Percentiles rank a stretch among this genome's conserved stretches.
These are phyloP conservation scores for Ceratosolen solmsi DNA, from an alignment of 1,140 invertebrate genomes.

Conservation along the genomic window DNA sequence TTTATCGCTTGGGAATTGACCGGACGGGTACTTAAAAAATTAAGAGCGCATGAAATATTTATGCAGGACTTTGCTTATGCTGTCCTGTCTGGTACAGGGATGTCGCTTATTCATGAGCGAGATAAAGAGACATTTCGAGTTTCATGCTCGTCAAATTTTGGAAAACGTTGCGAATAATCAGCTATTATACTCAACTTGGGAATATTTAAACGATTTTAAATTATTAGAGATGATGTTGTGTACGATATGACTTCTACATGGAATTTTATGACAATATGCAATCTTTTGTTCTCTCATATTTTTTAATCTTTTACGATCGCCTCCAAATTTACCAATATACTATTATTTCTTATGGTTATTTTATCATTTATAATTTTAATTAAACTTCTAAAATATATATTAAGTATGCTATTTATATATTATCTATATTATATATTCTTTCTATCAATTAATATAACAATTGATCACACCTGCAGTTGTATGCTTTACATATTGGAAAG, in stretches of 20 bases:
- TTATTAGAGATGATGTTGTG: background rate
- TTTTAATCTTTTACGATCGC: too few relatives aligned
- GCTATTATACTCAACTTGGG: background rate
- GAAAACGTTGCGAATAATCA: background rate
- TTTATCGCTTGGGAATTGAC: background rate
- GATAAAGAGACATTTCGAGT: background rate
- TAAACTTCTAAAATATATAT: too few relatives aligned
- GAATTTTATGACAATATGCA: too few relatives aligned
- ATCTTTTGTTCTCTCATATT: background rate
- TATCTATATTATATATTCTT: too few relatives aligned
- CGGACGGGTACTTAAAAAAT: conserved; percentile 60
- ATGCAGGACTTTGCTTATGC: background rate
- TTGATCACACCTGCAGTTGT: too few relatives aligned
- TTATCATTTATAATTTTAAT: too few relatives aligned
- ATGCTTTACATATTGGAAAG: too few relatives aligned
- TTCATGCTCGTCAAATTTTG: background rate
- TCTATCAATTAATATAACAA: too few relatives aligned
- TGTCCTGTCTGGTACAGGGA: background rate
- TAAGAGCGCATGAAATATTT: conserved; percentile 57
- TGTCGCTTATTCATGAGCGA: background rate
- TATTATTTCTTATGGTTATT: background rate
- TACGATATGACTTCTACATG: background rate
- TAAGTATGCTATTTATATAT: too few relatives aligned
- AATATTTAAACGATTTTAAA: background rate
- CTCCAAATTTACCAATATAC: background rate